Evolutionary conservation across 2,797 vertebrate species (phyloP), one percentile per base, ranked within the genome.

Genomic region (Gadopsis marmoratus): DNA sequence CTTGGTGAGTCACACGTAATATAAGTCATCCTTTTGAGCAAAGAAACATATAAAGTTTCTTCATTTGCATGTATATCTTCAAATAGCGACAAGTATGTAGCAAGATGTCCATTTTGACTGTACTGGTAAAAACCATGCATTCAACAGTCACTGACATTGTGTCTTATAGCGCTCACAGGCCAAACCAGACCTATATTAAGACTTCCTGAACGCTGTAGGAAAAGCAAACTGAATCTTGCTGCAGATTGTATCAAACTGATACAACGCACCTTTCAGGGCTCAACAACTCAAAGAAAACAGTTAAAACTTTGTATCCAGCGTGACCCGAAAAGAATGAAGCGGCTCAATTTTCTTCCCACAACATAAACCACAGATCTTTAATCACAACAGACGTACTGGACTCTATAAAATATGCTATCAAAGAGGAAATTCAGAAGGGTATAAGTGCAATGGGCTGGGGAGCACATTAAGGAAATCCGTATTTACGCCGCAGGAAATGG

Each of bases 391-490:
- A 78, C 62, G 55, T 37, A 39, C 16, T 41, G 33, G 0, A n/a
- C 53, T 76, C 45, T n/a, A 76, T 87, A 71, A 79, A 85, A 76
- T 74, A 26, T 65, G 64, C 60, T 48, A 79, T 82, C 63, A 85
- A 43, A 66, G 55, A 78, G 78, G 72, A 89, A 84, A 89, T 63
- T 85, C 60, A 82, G 73, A 74, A 12, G 54, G 72, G 73, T 54
- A 68, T 54, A 70, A 80, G 82, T 74, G 81, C 88, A 86, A 77
- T 66, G 75, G 77, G 79, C 84, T 63, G 70, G 70, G 81, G 80
- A 91, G 79, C 89, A 85, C 91, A 91, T 92, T 83, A 90, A 93
- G 92, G 93, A 93, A 91, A 93, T 93, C 89, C 84, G 76, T 87
- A 90, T 92, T 93, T 90, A 90, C 58, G 72, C 58, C 1, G 61